Evolutionary conservation across 1,140 invertebrate species (phyloP), one percentile per base, ranked within the genome.

Genomic region (Archivesica marissinica): DNA sequence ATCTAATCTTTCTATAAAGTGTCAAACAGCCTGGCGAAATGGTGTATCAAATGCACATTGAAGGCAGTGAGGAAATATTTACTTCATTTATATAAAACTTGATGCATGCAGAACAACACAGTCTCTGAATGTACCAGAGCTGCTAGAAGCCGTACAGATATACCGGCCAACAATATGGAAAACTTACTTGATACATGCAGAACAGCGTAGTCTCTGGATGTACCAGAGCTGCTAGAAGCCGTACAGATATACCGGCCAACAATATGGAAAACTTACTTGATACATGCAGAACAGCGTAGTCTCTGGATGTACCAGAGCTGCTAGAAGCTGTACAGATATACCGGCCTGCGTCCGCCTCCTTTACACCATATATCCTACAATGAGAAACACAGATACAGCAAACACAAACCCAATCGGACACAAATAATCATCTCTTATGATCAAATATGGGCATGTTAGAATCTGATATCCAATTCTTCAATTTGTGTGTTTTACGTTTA

Each of bases 261-360:
- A 86, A n/a, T n/a, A n/a, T n/a, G 6, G 28, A 23, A 25, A 4
- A 86, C 88, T 91, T 89, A 94, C 94, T 90, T 89, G 87, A 66
- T 15, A 95, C 92, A 72, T 89, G 91, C 7, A 95, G 89, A 28
- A 90, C 68, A 54, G 93, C 89, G 86, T 92, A 94, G 83, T 93
- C 94, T 68, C 91, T 80, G 28, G 87, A 85, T 17, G 77, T 86
- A 44, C 94, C 94, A 70, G 89, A 92, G n/a, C 88, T 82, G 83
- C 92, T 94, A 7, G 91, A 88, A 30, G 93, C 94, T n/a, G 91
- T 93, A 88, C 94, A 94, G 25, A 92, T 89, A 79, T 94, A 94
- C 11, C 91, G 85, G 2, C 94, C 94, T 9, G 85, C 78, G 86
- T 94, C 94, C 41, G 87, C 90, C 30, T 79, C 68, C 44, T 86